Evolutionary conservation across 2,797 vertebrate species (phyloP), one percentile per base, ranked within the genome.

Genomic region (Nasua narica): DNA sequence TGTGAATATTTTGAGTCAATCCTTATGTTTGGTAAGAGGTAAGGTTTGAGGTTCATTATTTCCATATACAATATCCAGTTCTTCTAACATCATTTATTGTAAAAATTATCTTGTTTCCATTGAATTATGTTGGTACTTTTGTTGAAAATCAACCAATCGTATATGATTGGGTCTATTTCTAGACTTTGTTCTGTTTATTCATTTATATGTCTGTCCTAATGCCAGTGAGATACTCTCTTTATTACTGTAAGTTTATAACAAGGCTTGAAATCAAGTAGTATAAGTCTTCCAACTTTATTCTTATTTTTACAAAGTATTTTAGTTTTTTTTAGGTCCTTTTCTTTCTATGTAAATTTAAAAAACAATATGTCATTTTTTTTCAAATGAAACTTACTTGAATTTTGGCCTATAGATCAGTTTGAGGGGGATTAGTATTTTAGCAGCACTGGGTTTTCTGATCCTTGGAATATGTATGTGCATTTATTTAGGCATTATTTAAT

Each of bases 1-100:
- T 91, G 19, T 89, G 67, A 93, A 94, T 52, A 90, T 72, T 62
- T 95, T 85, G n/a, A 54, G 60, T 67, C 43, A 27, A 29, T 92
- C 91, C 92, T 91, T 78, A 83, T 69, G 43, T 81, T 50, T 79
- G 37, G 1, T 56, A 43, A 69, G 82, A 95, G 56, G 67, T 76
- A 79, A 95, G 74, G 14, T 54, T 91, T 91, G 86, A 86, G 23
- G 35, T 85, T 95, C 37, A 77, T 93, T 92, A 50, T 92, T 94
- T 94, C 35, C 27, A 56, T 48, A 18, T 86, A 37, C 1, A 89
- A 60, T 86, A 54, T 91, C n/a, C 43, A 62, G 43, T 93, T 92
- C 77, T 87, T 46, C 43, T 58, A 77, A 50, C 37, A 69, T n/a
- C 3, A 11, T 95, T 84, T 90, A 43, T 94, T 96, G 29, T 56